These are phyloP conservation scores for Clarias laeviceps DNA, from an alignment of 2,797 vertebrate genomes.

Conservation along the genomic window DNA sequence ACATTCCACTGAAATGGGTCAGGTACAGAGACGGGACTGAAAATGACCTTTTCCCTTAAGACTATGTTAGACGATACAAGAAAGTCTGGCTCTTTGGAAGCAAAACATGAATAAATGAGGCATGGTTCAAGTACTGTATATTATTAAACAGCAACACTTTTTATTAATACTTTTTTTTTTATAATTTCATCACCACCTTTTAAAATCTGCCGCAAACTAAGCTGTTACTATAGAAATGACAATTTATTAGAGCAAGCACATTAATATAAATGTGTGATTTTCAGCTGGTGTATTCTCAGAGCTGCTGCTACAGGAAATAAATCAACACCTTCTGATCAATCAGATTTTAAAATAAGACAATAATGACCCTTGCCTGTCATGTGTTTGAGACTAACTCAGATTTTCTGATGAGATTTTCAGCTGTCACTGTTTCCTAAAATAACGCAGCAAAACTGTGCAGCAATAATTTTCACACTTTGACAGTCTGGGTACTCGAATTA, in stretches of 20 bases:
- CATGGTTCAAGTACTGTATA: no score
- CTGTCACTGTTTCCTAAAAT: neutral
- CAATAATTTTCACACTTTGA: slow-evolving; percentile 3
- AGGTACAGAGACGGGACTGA: no score
- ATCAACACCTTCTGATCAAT: neutral
- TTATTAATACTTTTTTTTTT: no score
- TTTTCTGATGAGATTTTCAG: neutral
- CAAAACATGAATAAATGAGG: no score
- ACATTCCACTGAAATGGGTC: no score
- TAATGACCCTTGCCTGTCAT: neutral
- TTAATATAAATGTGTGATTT: neutral
- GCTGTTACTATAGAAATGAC: neutral
- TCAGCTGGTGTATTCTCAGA: neutral
- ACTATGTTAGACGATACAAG: no score
- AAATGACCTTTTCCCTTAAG: no score
- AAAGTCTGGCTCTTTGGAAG: no score
- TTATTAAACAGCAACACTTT: neutral
- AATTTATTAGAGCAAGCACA: neutral
- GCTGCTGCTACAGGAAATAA: neutral
- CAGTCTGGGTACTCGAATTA: neutral
- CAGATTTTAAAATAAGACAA: neutral
- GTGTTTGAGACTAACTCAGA: neutral
- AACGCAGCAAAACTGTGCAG: neutral
- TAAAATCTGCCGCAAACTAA: neutral
- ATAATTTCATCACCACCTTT: neutral